Evolutionary conservation across 2,113 vertebrate species (phyloP).

Genomic region (Puntigrus tetrazona): DNA sequence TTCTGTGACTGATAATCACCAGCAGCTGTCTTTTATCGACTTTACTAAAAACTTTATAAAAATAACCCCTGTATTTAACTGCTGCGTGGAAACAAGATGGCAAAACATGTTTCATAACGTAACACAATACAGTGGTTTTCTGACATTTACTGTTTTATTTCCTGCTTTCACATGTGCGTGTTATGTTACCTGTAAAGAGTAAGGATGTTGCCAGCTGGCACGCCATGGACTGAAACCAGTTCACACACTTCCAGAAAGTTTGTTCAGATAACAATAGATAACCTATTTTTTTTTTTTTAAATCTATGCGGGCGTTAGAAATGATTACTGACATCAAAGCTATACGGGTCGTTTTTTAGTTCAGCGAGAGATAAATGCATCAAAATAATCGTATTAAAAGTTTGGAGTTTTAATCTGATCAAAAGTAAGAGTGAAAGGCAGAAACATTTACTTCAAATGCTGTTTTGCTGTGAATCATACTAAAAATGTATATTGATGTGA

Average conservation of each 20-base stretch:
- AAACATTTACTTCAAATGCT: neutral
- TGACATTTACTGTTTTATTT: neutral
- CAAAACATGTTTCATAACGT: neutral
- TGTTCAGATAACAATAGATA: neutral
- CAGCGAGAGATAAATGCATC: no score
- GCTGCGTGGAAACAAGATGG: neutral
- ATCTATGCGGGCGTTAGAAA: neutral
- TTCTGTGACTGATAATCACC: no score
- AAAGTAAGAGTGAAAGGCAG: neutral
- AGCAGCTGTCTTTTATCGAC: no score
- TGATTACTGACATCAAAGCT: neutral
- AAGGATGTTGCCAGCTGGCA: neutral
- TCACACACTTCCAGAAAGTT: neutral
- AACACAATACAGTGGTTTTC: neutral
- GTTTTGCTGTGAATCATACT: neutral
- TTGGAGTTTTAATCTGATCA: neutral
- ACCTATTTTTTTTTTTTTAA: no score
- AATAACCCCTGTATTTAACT: neutral
- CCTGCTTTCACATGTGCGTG: neutral
- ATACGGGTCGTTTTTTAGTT: no score
- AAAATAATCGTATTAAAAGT: no score
- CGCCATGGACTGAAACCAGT: neutral
- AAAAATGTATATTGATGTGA: no score
- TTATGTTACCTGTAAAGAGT: neutral
- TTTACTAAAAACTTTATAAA: neutral